Evolutionary conservation across 2,888 invertebrate species (phyloP), one percentile per base, ranked within the genome.

Genomic region (Embidobia sp.): DNA sequence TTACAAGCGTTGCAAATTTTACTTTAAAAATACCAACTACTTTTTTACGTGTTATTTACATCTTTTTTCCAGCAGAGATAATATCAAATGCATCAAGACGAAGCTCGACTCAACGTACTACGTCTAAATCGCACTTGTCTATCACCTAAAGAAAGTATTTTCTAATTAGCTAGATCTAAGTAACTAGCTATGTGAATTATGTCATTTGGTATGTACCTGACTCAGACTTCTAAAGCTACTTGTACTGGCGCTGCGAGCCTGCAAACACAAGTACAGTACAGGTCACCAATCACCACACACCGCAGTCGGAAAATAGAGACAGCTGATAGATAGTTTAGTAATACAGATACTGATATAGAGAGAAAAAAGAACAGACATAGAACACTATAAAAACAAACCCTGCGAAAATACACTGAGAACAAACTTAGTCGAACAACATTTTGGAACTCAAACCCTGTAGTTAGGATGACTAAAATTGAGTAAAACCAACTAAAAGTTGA

Each of bases 191-290:
- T 78, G 78, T 82, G 80, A 79, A 83, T 83, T 81, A 84, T 83
- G 82, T 86, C 82, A 79, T 84, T 83, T 87, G 67, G 80, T 88
- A 86, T 88, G 91, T 95, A 95, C 95, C 95, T 95, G 95, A 92
- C 95, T 95, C 90, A 95, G 93, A 93, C 95, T 95, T 94, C 95
- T 94, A 94, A 95, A 94, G 94, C 95, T 95, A 95, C 94, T 94
- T 92, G 95, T 94, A 93, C 95, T 95, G 91, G 95, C 94, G 92
- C 94, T 95, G 93, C 95, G 94, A 91, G 95, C 95, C 95, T 95
- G 95, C 89, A 93, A 94, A 92, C 87, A 90, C 87, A 90, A 88
- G 88, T 88, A 87, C 83, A 88, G 86, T 86, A 87, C 83, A 81
- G 82, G 85, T 88, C 88, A 89, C 87, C 85, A 86, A 88, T 87